These are phyloP conservation scores for Borostomias antarcticus DNA, from an alignment of 2,797 vertebrate genomes.

Conservation along the genomic window DNA sequence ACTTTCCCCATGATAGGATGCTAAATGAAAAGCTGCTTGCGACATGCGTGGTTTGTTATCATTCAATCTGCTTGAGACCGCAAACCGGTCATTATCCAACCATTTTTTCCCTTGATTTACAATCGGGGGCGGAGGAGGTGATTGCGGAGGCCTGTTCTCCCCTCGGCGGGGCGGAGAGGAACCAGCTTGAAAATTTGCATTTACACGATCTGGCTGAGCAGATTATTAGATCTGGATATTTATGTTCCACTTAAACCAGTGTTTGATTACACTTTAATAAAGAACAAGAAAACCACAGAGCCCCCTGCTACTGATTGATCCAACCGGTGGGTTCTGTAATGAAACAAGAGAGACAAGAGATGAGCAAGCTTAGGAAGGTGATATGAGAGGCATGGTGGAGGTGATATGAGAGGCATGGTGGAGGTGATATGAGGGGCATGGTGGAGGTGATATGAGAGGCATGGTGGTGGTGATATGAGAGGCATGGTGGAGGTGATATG, in stretches of 20 bases:
- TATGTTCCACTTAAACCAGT: conserved; percentile 96
- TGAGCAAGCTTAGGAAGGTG: conserved; percentile 76
- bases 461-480: too few species aligned
- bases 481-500: too few species aligned
- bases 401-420: too few species aligned
- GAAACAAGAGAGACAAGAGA: conserved; percentile 82
- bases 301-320: conserved; percentile 86
- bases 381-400: too few species aligned
- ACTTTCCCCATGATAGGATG: conserved; percentile 89
- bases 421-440: too few species aligned
- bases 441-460: too few species aligned
- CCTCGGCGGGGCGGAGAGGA: conserved; percentile 89
- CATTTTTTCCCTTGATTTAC: conserved; percentile 98
- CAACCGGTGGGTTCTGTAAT: conserved; percentile 86
- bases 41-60: conserved; percentile 93
- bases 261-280: conserved; percentile 98
- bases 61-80: conserved; percentile 96
- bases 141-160: conserved; percentile 85
- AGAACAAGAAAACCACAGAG: conserved; percentile 82
- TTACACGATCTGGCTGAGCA: conserved; percentile 98
- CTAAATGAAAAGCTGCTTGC: conserved; percentile 96
- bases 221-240: conserved; percentile 99
- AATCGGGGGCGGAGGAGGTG: conserved; percentile 84
- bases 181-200: conserved; percentile 98
- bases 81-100: conserved; percentile 98